A percentile compares a stretch with the other conserved stretches of the same genome.
Conservation (phyloP, 2,797 vertebrate genomes). For the Hoplostethus mediterraneus region DNA sequence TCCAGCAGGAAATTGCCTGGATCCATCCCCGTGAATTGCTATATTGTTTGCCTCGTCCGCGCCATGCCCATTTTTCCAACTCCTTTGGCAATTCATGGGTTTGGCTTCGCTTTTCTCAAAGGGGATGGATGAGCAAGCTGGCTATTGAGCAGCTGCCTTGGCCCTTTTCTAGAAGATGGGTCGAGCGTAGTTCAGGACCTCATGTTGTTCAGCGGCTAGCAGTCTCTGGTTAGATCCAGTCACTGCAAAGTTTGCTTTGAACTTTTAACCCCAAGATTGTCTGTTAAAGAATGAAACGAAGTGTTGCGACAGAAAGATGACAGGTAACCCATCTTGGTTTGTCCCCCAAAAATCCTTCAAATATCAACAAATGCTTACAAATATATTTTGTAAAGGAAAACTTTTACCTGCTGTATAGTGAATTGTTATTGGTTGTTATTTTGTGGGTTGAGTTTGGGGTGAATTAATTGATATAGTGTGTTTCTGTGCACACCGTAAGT, state of each 20-base stretch:
- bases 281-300: background rate
- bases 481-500: conserved; percentile 23
- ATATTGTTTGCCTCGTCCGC: conserved; percentile 35
- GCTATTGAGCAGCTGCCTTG: conserved; percentile 2
- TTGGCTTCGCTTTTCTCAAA: conserved; percentile 40
- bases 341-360: background rate
- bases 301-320: background rate
- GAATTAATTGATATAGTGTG: conserved; percentile 13
- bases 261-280: background rate
- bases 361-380: background rate
- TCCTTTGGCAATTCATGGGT: conserved; percentile 26
- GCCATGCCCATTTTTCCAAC: conserved; percentile 36
- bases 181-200: conserved; percentile 28
- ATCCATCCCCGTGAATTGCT: conserved; percentile 20
- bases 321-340: background rate
- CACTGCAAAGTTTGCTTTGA: conserved; percentile 23
- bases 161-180: conserved; percentile 31
- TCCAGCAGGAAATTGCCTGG: conserved; percentile 25
- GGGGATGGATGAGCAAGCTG: conserved; percentile 48
- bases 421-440: conserved; percentile 16
- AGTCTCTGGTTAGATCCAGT: conserved; percentile 14
- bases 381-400: background rate
- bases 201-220: conserved; percentile 12
- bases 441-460: conserved; percentile 7
- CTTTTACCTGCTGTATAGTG: background rate